phyloP scores from a whole-genome alignment of 2,888 invertebrate species.

The Mythimna pallens region DNA sequence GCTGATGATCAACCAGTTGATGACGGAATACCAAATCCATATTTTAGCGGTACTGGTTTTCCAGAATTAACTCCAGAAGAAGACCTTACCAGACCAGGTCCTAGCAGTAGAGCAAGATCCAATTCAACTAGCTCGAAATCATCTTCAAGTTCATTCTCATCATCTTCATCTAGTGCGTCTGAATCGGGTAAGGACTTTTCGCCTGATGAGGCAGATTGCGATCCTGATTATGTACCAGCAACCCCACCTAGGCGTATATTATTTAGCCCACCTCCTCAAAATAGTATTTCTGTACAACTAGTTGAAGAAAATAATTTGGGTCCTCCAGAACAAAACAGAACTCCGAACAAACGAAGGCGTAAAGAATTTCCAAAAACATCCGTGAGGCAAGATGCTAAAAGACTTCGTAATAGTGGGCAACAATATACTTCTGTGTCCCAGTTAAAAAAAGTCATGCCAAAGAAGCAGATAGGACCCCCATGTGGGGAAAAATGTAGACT shows the following conservation, averaged over 20 bases:
- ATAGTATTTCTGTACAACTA: conserved; percentile 1
- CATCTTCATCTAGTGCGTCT: conserved; percentile 41
- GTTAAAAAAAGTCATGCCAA: conserved; percentile 20
- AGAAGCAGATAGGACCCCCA: conserved; percentile 40
- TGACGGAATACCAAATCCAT: conserved; percentile 24
- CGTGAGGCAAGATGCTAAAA: conserved; percentile 26
- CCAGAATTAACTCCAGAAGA: conserved; percentile 36
- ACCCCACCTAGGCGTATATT: conserved; percentile 38
- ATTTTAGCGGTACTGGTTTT: conserved; percentile 36
- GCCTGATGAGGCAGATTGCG: conserved; percentile 35
- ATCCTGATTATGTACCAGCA: conserved; percentile 37
- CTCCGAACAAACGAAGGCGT: conserved; percentile 38
- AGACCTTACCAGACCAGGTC: conserved; percentile 18
- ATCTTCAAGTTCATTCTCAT: conserved; percentile 44
- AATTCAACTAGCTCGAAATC: conserved; percentile 40
- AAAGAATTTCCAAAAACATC: conserved; percentile 20
- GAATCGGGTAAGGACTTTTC: conserved; percentile 42
- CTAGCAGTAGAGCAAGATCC: conserved; percentile 43
- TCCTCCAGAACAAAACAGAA: conserved; percentile 19
- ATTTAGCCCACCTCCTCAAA: conserved; percentile 40
- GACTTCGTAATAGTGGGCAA: conserved; percentile 16
- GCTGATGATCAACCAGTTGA: conserved; percentile 31
- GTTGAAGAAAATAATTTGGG: conserved; percentile 26
- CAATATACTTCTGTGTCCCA: conserved; percentile 1
- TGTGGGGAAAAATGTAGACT: conserved; percentile 45